phyloP scores from a whole-genome alignment of 1,140 invertebrate species.

The Zaprionus davidi region DNA sequence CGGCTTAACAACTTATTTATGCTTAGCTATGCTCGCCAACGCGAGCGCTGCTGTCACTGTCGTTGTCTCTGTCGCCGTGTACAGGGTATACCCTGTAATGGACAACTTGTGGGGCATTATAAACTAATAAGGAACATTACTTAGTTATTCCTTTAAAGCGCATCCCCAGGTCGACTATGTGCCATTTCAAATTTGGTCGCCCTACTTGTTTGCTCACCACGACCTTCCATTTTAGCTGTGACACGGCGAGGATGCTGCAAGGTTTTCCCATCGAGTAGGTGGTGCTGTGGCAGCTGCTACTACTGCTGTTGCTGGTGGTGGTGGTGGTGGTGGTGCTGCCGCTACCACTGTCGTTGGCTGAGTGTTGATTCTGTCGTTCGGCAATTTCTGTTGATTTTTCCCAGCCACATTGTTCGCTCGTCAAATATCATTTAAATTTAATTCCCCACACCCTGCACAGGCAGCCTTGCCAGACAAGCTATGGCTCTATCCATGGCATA shows the following conservation, averaged over 20 bases:
- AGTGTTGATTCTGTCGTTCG: constrained; percentile 42
- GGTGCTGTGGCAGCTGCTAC: constrained; percentile 1
- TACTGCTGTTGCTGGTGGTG: constrained; percentile 5
- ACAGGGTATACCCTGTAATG: constrained; percentile 29
- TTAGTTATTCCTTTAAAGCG: neutral
- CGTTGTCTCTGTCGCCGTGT: constrained; percentile 1
- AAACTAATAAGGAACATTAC: no score
- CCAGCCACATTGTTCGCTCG: constrained; percentile 45
- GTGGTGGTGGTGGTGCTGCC: neutral
- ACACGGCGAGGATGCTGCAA: constrained; percentile 26
- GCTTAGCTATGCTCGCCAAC: constrained; percentile 58
- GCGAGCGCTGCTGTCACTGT: constrained; percentile 12
- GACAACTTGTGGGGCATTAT: neutral
- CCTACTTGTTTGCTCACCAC: constrained; percentile 29
- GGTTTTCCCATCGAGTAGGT: constrained; percentile 17
- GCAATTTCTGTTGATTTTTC: constrained; percentile 43
- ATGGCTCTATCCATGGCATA: neutral
- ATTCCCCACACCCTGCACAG: constrained; percentile 56
- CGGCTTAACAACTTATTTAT: constrained; percentile 81
- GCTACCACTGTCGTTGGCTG: neutral
- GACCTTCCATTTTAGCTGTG: constrained; percentile 37
- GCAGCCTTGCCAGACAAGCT: constrained; percentile 6
- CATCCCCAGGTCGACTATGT: neutral
- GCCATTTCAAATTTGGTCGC: neutral
- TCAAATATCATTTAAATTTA: constrained; percentile 78